A percentile compares a stretch with the other conserved stretches of the same genome.
Conservation (phyloP, 2,888 invertebrate genomes). For the Drosophila tripunctata region DNA sequence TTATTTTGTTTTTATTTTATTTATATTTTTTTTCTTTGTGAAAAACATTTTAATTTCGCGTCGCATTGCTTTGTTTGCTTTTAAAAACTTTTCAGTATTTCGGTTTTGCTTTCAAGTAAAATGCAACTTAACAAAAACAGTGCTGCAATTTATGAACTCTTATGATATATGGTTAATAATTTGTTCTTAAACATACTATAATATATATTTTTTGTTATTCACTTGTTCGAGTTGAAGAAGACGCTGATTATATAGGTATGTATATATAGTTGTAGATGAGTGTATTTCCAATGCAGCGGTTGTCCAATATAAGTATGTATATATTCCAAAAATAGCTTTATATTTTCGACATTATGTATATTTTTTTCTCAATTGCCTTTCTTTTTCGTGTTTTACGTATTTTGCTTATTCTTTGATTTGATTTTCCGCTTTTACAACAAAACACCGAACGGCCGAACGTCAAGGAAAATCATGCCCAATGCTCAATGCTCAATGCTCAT, state of each 20-base stretch:
- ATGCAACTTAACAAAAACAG: slow-evolving; percentile 18
- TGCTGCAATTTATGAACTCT: slow-evolving; percentile 11
- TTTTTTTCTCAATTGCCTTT: slow-evolving; percentile 72
- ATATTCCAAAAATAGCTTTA: slow-evolving; percentile 77
- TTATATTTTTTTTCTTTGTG: slow-evolving; percentile 19
- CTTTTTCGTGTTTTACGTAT: slow-evolving; percentile 49
- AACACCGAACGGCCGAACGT: slow-evolving; percentile 53
- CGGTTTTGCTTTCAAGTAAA: slow-evolving; percentile 9
- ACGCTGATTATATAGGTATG: slow-evolving; percentile 1
- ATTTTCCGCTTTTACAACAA: slow-evolving; percentile 64
- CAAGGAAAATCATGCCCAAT: slow-evolving; percentile 75
- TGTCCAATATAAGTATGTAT: slow-evolving; percentile 67
- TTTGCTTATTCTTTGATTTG: slow-evolving; percentile 35
- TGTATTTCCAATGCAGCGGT: slow-evolving; percentile 65
- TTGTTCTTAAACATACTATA: slow-evolving; percentile 11
- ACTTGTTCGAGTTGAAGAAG: slow-evolving; percentile 20
- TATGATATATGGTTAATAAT: slow-evolving; percentile 23
- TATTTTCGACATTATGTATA: slow-evolving; percentile 73
- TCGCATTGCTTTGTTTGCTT: slow-evolving; percentile 43
- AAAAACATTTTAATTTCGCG: slow-evolving; percentile 37
- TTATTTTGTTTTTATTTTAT: background rate
- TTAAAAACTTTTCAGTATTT: slow-evolving; percentile 31
- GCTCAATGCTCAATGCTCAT: slow-evolving; percentile 74
- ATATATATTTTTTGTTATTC: slow-evolving; percentile 38
- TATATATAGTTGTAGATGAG: too few species aligned